Evolutionary conservation across 2,113 vertebrate species (phyloP), one percentile per base, ranked within the genome.

Genomic region (Varanus salvator): DNA sequence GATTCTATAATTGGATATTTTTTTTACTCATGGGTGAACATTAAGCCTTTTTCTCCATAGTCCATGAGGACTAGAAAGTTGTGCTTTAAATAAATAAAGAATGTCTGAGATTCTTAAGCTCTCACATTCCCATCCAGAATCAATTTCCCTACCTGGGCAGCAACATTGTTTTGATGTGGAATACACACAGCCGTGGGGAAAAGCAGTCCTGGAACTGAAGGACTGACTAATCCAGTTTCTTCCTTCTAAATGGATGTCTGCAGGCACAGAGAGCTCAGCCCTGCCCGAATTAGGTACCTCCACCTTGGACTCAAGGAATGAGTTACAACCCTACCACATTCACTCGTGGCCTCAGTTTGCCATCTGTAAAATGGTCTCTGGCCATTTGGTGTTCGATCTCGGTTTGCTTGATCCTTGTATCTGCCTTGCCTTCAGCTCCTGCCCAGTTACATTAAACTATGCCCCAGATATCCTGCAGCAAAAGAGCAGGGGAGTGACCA

Each of bases 181-280:
- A 52, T 29, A 54, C 29, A 57, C 48, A 8, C 25, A 12, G 19
- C 34, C 69, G 68, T 29, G 44, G 25, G 1, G 8, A 38, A 25
- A 71, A 54, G 50, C n/a, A 31, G 54, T 19, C 29, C 64, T 38
- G 64, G 83, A 71, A 31, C 48, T 48, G 66, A 50, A 71, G 44
- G 60, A 66, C 34, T 64, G 25, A 69, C 86, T n/a, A 78, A 89
- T 75, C 34, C 27, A 75, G 80, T 88, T 88, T 57, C 68, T 78
- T 74, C 31, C 54, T 64, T 44, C 34, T 72, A 84, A 89, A 68
- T 29, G 31, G 38, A 12, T 52, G 31, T 44, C 57, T 89, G 23
- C 14, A 2, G n/a, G 31, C 72, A 19, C 31, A 68, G 44, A 76
- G 54, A 34, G 3, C 48, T 75, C 57, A 21, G 38, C 38, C 81